Percentiles rank a stretch among this genome's conserved stretches.
Conservation (phyloP, 2,888 invertebrate genomes). For the Agonopterix subpropinquella region DNA sequence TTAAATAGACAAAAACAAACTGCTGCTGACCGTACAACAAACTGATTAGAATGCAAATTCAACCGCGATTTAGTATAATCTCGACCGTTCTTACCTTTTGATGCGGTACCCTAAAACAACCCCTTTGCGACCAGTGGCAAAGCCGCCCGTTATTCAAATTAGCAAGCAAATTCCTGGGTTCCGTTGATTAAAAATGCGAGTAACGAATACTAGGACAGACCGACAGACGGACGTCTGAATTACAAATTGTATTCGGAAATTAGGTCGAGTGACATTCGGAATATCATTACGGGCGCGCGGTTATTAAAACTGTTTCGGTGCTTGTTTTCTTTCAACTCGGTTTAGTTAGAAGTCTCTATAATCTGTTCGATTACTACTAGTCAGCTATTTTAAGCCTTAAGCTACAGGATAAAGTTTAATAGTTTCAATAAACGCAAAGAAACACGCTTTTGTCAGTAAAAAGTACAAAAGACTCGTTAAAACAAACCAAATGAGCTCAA, state of each 20-base stretch:
- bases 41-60: constrained; percentile 1
- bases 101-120: constrained; percentile 4
- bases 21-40: no score
- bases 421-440: no score
- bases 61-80: neutral
- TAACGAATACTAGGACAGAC: neutral
- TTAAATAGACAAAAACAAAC: no score
- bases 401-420: no score
- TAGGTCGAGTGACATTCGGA: constrained; percentile 23
- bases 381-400: no score
- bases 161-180: constrained; percentile 5
- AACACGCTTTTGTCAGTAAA: no score
- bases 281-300: constrained; percentile 20
- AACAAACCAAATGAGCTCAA: no score
- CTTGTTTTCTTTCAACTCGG: no score
- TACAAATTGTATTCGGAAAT: constrained; percentile 14
- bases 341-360: no score
- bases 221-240: constrained; percentile 1
- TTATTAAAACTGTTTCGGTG: constrained; percentile 21
- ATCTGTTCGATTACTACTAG: no score
- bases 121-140: neutral
- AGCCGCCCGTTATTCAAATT: constrained; percentile 8
- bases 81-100: neutral
- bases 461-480: no score
- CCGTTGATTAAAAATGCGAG: constrained; percentile 5